Evolutionary conservation across 2,113 vertebrate species (phyloP), one percentile per base, ranked within the genome.

Genomic region (Oryzias javanicus): DNA sequence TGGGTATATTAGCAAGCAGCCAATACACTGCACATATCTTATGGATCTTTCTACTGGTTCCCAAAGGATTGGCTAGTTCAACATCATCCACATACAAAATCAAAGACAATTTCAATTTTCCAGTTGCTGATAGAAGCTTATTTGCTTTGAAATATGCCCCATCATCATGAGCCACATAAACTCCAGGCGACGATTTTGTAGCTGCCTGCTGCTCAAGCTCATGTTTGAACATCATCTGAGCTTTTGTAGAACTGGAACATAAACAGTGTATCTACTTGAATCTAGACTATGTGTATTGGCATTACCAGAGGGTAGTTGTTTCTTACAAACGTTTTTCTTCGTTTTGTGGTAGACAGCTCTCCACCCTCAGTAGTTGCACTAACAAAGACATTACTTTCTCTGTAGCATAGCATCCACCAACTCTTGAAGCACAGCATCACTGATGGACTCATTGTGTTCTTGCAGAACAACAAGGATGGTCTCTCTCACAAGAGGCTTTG

Each of bases 1-100:
- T 71, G 8, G 56, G 70, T n/a, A 81, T 0, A 66, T 81, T 77
- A 13, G 57, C 64, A 49, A 86, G 42, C 4, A 57, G n/a, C 72
- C 73, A 75, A 14, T 79, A 70, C 0, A 78, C 61, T 20, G 65
- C 50, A 65, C 41, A 71, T 45, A 68, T 45, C 6, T 78, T 79
- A 20, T 76, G 74, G 18, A 60, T 76, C 45, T 78, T 78, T 65
- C 25, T 27, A 27, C 25, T 27, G 3, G 5, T 27, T 27, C 25
- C 25, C 25, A 27, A 27, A 27, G 25, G 25, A 27, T 27, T 27
- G 25, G 25, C 25, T 27, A 3, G 25, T 27, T 27, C 25, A 27
- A 3, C 25, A 27, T 27, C 25, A 27, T 27, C 25, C 25, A 27
- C 25, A 27, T 27, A 27, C 25, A 27, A 27, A 27, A 27, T 75